Base-by-base conservation (phyloP, 2,888 invertebrate genomes). In the Trachelus stipa region DNA sequence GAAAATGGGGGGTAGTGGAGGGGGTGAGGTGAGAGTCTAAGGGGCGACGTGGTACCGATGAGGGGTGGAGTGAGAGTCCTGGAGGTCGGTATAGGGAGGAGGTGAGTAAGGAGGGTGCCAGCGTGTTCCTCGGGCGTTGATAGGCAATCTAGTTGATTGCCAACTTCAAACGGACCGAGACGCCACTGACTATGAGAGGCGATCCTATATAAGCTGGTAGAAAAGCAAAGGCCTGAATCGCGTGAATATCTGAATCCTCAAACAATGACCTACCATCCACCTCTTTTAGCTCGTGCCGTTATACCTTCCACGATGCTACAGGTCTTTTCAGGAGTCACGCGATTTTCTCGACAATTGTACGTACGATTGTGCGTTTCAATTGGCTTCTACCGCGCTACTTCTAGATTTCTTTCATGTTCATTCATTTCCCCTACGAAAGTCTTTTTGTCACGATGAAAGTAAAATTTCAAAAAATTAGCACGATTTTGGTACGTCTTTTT, bases 91-190 rank as follows among this genome's bases (percentile, higher is more conserved):
- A 56, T 56, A 74, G 78, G 74, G 78, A 79, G 73, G 37, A 79
- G 79, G 80, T 71, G 76, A 82, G 79, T 78, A 82, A 82, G 82
- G 83, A 81, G 82, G 77, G 86, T 80, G 81, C 78, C 78, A 82
- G 82, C 80, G 82, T 79, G 83, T 86, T 87, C 85, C 86, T 85
- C 86, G 84, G 86, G 88, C 86, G 89, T 90, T 90, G 90, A 91
- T 91, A 91, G 91, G 91, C 90, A 91, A 91, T 91, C 90, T 88
- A 88, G 88, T 87, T 91, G 91, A 91, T 91, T 91, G 90, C 91
- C 87, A 88, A 89, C 90, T 90, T 91, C 90, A 90, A 91, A 91
- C 89, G 87, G 81, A 84, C 87, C 88, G 87, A 87, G 87, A 85
- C 79, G 73, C 81, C 79, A 77, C 79, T 79, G 82, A 35, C 35